Base-by-base conservation (phyloP, 2,113 vertebrate species). In the Tor tambroides region DNA sequence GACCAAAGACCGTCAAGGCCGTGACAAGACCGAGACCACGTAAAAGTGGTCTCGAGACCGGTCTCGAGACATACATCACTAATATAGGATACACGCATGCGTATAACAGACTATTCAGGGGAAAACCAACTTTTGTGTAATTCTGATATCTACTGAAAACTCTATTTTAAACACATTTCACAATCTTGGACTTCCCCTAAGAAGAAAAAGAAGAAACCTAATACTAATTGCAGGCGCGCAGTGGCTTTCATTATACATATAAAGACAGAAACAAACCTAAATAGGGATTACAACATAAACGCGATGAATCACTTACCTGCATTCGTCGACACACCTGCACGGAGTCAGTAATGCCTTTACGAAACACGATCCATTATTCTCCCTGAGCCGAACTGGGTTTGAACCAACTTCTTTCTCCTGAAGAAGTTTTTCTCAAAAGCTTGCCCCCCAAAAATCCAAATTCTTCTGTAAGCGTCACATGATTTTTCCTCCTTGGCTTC, bases 321-420 rank as follows among this genome's bases (percentile, higher is more conserved):
- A 87, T 83, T 87, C 83, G 74, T 21, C 63, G 74, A 71, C 83
- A 72, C 83, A 88, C 86, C 89, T 86, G 72, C 86, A 85, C 74
- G 80, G 79, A 80, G 74, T 72, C 84, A 23, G 81, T 80, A 88
- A 43, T 17, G n/a, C 51, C 32, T 83, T 80, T 83, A 54, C 7
- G 78, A 87, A 90, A 87, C 78, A 85, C 87, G 85, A 87, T 74
- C 71, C 87, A 90, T 87, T 77, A 61, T 82, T 49, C 10, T 74
- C 21, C 63, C 72, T 78, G 9, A 69, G 78, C 61, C 78, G 23
- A 79, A 79, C 72, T 65, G 15, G 41, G 71, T 67, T 26, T 28
- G 26, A 38, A 30, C 10, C 26, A 63, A 15, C 38, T 61, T 59
- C 14, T 63, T 74, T 81, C 11, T 32, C 17, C 21, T 54, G n/a